These are phyloP conservation scores for Drosophila peninsularis DNA, from an alignment of 2,888 invertebrate species.

Conservation along the genomic window DNA sequence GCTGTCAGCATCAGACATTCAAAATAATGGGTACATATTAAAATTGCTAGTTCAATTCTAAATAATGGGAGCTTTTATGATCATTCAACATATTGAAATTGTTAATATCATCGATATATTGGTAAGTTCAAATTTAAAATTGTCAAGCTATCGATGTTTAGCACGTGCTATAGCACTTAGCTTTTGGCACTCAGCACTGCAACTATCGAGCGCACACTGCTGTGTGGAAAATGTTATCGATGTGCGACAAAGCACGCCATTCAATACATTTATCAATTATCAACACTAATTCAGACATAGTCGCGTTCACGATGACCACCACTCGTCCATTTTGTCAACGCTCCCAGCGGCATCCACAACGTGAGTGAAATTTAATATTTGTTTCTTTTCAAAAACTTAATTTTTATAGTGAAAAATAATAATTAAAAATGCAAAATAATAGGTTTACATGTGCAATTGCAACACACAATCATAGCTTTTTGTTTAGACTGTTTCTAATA, in stretches of 20 bases:
- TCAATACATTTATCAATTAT: not conserved
- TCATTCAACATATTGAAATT: no score
- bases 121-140: constrained; percentile 13
- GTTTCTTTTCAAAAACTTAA: not conserved
- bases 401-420: not conserved
- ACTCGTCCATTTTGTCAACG: constrained; percentile 84
- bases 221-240: not conserved
- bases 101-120: not conserved
- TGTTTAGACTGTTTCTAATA: not conserved
- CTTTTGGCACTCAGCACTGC: constrained; percentile 19
- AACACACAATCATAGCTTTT: not conserved
- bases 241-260: not conserved
- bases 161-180: constrained; percentile 11
- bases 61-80: not conserved
- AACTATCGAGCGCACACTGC: not conserved
- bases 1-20: not conserved
- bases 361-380: constrained; percentile 86
- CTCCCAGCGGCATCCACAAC: constrained; percentile 93
- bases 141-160: not conserved
- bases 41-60: not conserved
- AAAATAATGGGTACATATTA: not conserved
- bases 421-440: not conserved
- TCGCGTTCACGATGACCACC: constrained; percentile 4
- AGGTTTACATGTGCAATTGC: not conserved
- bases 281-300: constrained; percentile 25